A percentile compares a stretch with the other conserved stretches of the same genome.
Conservation (phyloP, 1,140 invertebrate species). For the Drosophila asahinai region DNA sequence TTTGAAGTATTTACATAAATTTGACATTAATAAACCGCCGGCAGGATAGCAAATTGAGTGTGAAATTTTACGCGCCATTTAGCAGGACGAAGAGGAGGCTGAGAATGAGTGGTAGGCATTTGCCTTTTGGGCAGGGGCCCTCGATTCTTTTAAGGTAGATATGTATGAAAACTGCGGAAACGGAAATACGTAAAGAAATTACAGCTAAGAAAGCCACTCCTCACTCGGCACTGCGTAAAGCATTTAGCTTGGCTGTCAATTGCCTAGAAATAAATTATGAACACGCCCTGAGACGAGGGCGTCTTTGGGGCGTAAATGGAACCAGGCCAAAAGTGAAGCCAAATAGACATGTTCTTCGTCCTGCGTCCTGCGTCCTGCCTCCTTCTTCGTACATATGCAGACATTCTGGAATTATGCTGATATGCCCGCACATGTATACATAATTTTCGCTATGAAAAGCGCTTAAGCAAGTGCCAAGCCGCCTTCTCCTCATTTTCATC, state of each 20-base stretch:
- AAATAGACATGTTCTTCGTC: slow-evolving; percentile 70
- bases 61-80: slow-evolving; percentile 80
- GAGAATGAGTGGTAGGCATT: background rate
- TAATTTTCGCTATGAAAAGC: slow-evolving; percentile 50
- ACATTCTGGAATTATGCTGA: slow-evolving; percentile 54
- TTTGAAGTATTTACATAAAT: slow-evolving; percentile 68
- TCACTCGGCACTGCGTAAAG: slow-evolving; percentile 33
- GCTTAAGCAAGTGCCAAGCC: slow-evolving; percentile 64
- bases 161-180: background rate
- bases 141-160: slow-evolving; percentile 55
- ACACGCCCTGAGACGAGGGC: slow-evolving; percentile 29
- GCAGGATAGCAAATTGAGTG: slow-evolving; percentile 69
- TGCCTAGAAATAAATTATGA: slow-evolving; percentile 67
- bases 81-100: slow-evolving; percentile 36
- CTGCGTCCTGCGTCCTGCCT: slow-evolving; percentile 17
- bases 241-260: slow-evolving; percentile 65
- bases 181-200: slow-evolving; percentile 8
- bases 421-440: slow-evolving; percentile 55
- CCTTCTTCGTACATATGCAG: slow-evolving; percentile 18
- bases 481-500: slow-evolving; percentile 41
- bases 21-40: slow-evolving; percentile 72
- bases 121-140: background rate
- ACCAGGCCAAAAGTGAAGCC: slow-evolving; percentile 47
- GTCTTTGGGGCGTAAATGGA: background rate
- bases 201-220: background rate